These are phyloP conservation scores for Neoaliturus tenellus DNA, from an alignment of 2,888 invertebrate species.

Conservation along the genomic window DNA sequence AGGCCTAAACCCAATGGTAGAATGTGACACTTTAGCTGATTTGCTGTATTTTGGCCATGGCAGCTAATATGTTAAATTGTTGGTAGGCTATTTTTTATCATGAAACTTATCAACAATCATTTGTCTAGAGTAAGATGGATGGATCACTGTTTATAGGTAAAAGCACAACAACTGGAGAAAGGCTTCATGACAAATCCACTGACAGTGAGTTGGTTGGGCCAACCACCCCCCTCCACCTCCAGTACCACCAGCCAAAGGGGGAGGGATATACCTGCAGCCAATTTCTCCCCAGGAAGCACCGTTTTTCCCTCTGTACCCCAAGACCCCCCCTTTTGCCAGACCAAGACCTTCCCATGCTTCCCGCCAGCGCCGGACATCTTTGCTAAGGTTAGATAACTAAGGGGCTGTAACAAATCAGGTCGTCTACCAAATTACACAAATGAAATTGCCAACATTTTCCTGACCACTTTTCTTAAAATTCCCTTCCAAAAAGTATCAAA, in stretches of 20 bases:
- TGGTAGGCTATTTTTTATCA: too few species aligned
- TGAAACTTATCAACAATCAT: neutral
- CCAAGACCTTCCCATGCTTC: slow-evolving; percentile 64
- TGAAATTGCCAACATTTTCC: too few species aligned
- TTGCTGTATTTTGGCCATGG: too few species aligned
- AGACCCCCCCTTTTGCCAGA: neutral
- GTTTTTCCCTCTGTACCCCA: neutral
- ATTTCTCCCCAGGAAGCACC: slow-evolving; percentile 67
- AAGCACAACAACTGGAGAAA: slow-evolving; percentile 75
- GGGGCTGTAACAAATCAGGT: too few species aligned
- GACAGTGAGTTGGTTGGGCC: slow-evolving; percentile 82
- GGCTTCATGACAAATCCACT: slow-evolving; percentile 84
- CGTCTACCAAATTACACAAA: too few species aligned
- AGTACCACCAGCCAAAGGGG: neutral
- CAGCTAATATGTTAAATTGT: too few species aligned
- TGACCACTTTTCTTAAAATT: too few species aligned
- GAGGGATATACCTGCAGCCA: neutral
- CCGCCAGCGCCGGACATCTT: slow-evolving; percentile 69
- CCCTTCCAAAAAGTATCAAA: too few species aligned
- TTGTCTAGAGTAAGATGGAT: too few species aligned
- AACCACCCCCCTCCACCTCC: slow-evolving; percentile 70
- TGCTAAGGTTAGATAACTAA: slow-evolving; percentile 59
- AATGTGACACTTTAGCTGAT: too few species aligned
- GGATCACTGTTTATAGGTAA: slow-evolving; percentile 73
- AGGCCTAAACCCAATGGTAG: too few species aligned